Conservation (phyloP, 2,113 vertebrate species). For the Xenopus laevis region DNA sequence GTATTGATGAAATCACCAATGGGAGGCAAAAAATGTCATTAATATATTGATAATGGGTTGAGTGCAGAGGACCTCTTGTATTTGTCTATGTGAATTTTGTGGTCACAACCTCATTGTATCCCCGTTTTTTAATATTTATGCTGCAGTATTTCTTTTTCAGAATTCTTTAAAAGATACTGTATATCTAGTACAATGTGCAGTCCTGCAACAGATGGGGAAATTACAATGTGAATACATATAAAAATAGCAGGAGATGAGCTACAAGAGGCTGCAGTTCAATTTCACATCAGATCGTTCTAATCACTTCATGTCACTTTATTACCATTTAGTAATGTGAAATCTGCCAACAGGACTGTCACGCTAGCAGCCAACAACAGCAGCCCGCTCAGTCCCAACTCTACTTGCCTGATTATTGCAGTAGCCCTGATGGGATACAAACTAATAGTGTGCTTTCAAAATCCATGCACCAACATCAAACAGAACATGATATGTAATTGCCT, state of each 20-base stretch:
- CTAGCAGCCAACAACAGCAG: slow-evolving; percentile 76
- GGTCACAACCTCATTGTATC: too few relatives aligned
- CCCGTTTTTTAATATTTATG: neutral
- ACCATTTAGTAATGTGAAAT: slow-evolving; percentile 80
- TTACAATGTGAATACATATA: slow-evolving; percentile 35
- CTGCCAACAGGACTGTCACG: slow-evolving; percentile 86
- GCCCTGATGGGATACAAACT: slow-evolving; percentile 87
- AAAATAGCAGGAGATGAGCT: slow-evolving; percentile 56
- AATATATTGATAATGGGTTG: too few relatives aligned
- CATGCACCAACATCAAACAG: slow-evolving; percentile 82
- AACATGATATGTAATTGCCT: slow-evolving; percentile 92
- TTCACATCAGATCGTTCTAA: slow-evolving; percentile 86
- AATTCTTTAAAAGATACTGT: neutral
- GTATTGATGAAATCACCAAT: too few relatives aligned
- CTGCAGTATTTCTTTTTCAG: neutral
- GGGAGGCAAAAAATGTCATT: rapidly evolving
- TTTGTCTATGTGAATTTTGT: too few relatives aligned
- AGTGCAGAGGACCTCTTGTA: too few relatives aligned
- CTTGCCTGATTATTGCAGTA: slow-evolving; percentile 67
- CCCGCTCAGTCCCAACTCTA: slow-evolving; percentile 61
- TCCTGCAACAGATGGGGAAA: slow-evolving; percentile 49
- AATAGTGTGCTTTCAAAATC: slow-evolving; percentile 91
- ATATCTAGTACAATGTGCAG: neutral
- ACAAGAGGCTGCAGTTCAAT: slow-evolving; percentile 78
- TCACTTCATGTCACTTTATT: slow-evolving; percentile 95